Percentiles rank a stretch among this genome's conserved stretches.
These are phyloP conservation scores for Camponotus vicinus DNA, from an alignment of 1,140 invertebrate species.

Conservation along the genomic window DNA sequence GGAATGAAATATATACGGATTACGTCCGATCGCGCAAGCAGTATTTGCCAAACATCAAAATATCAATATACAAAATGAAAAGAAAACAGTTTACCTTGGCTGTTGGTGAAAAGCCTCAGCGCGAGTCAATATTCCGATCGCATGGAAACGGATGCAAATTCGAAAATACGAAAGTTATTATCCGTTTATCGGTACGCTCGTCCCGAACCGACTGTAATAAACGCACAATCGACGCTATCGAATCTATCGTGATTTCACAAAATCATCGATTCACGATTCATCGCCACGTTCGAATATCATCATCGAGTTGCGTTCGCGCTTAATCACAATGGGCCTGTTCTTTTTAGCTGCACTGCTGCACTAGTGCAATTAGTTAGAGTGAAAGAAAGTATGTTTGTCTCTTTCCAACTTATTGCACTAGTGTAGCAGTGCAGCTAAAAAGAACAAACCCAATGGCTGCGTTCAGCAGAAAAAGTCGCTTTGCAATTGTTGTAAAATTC, in stretches of 20 bases:
- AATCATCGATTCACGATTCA: neutral
- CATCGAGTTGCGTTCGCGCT: neutral
- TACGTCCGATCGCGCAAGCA: neutral
- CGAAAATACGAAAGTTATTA: neutral
- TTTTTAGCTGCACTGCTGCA: too few relatives aligned
- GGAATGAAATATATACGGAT: slow-evolving; percentile 3
- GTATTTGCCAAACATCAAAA: neutral
- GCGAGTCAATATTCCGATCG: slow-evolving; percentile 6
- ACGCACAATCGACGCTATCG: slow-evolving; percentile 3
- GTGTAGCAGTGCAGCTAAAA: too few relatives aligned
- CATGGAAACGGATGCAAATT: slow-evolving; percentile 10
- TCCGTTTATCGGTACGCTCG: neutral
- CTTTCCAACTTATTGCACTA: too few relatives aligned
- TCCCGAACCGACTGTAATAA: neutral
- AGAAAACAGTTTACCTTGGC: slow-evolving; percentile 47
- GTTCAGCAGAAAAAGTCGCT: too few relatives aligned
- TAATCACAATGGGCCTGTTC: neutral
- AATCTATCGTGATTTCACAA: slow-evolving; percentile 5
- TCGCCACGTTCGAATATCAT: neutral
- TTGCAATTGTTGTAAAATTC: too few relatives aligned
- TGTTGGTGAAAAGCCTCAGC: slow-evolving; percentile 6
- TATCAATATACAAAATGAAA: slow-evolving; percentile 35
- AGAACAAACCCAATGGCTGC: too few relatives aligned
- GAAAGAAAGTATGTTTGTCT: too few relatives aligned
- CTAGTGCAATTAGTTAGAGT: too few relatives aligned